A percentile compares a stretch with the other conserved stretches of the same genome.
phyloP scores from a whole-genome alignment of 2,113 vertebrate species.

The Cryptomyrus ogoouensis region DNA sequence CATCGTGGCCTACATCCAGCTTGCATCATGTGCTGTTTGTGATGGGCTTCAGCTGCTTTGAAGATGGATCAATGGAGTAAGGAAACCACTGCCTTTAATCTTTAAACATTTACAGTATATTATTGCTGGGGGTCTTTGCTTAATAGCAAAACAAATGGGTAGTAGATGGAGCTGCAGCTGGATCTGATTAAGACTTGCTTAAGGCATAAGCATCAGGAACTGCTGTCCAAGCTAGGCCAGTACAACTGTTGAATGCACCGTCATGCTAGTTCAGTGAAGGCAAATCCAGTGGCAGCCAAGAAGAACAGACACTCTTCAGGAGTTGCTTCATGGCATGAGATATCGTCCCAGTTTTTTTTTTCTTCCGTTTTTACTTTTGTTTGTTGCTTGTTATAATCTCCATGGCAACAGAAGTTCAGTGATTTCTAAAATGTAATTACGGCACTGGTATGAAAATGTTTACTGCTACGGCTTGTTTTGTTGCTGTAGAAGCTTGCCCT shows the following conservation, averaged over 20 bases:
- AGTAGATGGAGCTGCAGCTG: not conserved
- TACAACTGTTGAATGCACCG: not conserved
- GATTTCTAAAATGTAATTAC: slow-evolving; percentile 4
- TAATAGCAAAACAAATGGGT: not conserved
- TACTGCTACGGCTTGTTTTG: not conserved
- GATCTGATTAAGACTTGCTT: not conserved
- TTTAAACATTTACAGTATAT: not conserved
- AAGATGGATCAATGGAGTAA: not conserved
- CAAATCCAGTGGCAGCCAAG: not conserved
- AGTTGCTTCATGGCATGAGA: not conserved
- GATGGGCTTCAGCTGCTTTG: not conserved
- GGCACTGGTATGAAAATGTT: not conserved
- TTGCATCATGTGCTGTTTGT: not conserved
- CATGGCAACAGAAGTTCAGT: slow-evolving; percentile 5
- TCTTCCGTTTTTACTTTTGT: not conserved
- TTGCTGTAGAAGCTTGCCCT: not conserved
- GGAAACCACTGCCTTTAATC: not conserved
- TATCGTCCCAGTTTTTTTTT: not conserved
- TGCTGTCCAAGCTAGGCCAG: not conserved
- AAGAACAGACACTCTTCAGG: not conserved
- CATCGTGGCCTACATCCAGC: not conserved
- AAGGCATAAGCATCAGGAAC: not conserved
- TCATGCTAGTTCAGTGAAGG: not conserved
- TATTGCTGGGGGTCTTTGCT: not conserved
- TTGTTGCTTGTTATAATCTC: slow-evolving; percentile 6